Evolutionary conservation across 2,888 invertebrate species (phyloP), one percentile per base, ranked within the genome.

Genomic region (Caenorhabditis doughertyi): DNA sequence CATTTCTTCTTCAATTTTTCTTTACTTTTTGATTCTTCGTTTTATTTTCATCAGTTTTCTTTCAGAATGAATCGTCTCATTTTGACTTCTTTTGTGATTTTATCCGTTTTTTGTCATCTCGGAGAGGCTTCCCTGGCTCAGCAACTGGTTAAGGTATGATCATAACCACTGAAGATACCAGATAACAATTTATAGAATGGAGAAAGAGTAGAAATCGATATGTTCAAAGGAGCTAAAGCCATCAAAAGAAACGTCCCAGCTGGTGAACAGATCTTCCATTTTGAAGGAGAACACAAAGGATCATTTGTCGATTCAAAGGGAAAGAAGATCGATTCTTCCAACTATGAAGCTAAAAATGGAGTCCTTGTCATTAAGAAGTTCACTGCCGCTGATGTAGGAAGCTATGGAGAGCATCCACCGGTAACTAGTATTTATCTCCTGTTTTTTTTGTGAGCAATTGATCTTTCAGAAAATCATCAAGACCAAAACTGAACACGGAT

Each of bases 301-400:
- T 64, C 64, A 27, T 70, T 79, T 35, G 79, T 79, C 5, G 70
- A 70, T 35, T 60, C 11, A n/a, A 71, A 79, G 23, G 79, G 79
- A 47, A 70, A 70, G 64, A 70, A 71, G 53, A 32, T 79, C 42
- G 64, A 79, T 23, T 79, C 79, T 56, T 42, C 42, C 25, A 79
- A 79, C 32, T 79, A 79, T 56, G 79, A 70, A 39, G 42, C 23
- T 21, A 79, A 70, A 18, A 70, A 70, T 62, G 79, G 79, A 47
- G 18, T 55, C 8, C 67, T 81, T 16, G 39, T 81, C 49, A 81
- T 81, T 67, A 81, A 81, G 49, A 81, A 81, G 47, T 72, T 76
- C 44, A 44, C 76, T 18, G 65, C 65, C 21, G 81, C 81, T 23
- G 81, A 81, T 65, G 67, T 56, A 2, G 81, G 81, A 71, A 25